A percentile compares a stretch with the other conserved stretches of the same genome.
These are phyloP conservation scores for Eilema griseolum DNA, from an alignment of 2,888 invertebrate genomes.

Conservation along the genomic window DNA sequence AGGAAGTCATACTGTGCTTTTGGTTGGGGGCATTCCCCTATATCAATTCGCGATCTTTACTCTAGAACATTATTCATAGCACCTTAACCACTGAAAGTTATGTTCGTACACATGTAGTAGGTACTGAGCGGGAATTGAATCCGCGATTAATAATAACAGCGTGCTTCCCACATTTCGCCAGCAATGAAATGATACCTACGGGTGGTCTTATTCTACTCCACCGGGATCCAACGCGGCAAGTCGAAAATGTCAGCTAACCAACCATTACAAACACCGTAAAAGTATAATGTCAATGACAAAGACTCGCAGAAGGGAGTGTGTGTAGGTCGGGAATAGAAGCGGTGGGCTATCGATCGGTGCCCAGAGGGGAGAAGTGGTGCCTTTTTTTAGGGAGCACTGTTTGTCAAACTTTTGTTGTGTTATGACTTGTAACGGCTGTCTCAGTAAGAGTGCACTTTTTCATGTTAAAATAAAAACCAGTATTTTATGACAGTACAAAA, in stretches of 20 bases:
- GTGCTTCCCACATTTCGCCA: too few species aligned
- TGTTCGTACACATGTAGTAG: background rate
- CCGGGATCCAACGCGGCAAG: too few species aligned
- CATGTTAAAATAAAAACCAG: too few species aligned
- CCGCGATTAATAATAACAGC: background rate
- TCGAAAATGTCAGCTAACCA: background rate
- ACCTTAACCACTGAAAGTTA: too few species aligned
- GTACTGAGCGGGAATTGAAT: background rate
- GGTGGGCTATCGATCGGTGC: conserved; percentile 48
- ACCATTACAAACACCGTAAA: conserved; percentile 35
- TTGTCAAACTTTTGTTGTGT: background rate
- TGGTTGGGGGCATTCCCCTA: too few species aligned
- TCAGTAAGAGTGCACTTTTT: too few species aligned
- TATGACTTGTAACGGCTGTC: background rate
- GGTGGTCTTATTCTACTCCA: too few species aligned
- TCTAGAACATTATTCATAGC: too few species aligned
- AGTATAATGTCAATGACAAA: conserved; percentile 37
- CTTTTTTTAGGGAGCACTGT: conserved; percentile 3
- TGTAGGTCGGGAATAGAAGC: conserved; percentile 52
- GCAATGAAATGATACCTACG: too few species aligned
- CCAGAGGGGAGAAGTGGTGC: conserved; percentile 22
- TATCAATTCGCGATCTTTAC: too few species aligned
- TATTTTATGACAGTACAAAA: too few species aligned
- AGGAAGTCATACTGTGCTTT: too few species aligned
- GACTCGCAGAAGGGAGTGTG: conserved; percentile 21